Conservation (phyloP, 2,113 vertebrate genomes). For the Labrus mixtus region DNA sequence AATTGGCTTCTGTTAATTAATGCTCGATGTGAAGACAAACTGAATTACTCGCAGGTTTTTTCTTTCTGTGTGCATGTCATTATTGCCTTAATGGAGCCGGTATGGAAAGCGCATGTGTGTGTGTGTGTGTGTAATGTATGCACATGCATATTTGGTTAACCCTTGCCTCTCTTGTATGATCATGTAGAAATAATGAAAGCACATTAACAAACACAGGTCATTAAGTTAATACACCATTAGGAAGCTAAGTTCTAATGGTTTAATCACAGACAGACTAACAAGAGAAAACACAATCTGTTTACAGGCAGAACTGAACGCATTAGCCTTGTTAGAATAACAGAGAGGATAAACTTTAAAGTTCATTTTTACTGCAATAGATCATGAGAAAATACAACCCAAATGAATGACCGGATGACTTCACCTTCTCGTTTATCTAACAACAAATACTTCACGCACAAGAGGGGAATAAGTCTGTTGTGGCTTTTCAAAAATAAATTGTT, state of each 20-base stretch:
- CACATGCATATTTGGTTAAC: slow-evolving; percentile 54
- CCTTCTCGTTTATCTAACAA: slow-evolving; percentile 16
- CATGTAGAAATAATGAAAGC: slow-evolving; percentile 37
- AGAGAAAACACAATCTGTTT: slow-evolving; percentile 50
- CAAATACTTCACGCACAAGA: slow-evolving; percentile 3
- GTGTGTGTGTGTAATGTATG: slow-evolving; percentile 3
- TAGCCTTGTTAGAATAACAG: slow-evolving; percentile 28
- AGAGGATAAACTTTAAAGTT: slow-evolving; percentile 45
- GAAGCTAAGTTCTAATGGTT: slow-evolving; percentile 31
- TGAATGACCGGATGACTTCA: slow-evolving; percentile 25
- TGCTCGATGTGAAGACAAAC: slow-evolving; percentile 75
- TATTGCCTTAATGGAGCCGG: slow-evolving; percentile 75
- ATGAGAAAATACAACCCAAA: slow-evolving; percentile 29
- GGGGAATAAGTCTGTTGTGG: not conserved
- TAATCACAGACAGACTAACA: slow-evolving; percentile 55
- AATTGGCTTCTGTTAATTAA: slow-evolving; percentile 84
- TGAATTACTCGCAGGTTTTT: slow-evolving; percentile 77
- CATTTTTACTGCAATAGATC: slow-evolving; percentile 41
- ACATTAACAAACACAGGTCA: slow-evolving; percentile 52
- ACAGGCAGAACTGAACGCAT: slow-evolving; percentile 33
- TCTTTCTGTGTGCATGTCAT: slow-evolving; percentile 77
- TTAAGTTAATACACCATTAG: slow-evolving; percentile 54
- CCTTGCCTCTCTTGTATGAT: slow-evolving; percentile 18
- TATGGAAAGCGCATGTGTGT: slow-evolving; percentile 5
- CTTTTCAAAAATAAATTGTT: slow-evolving; percentile 7